Evolutionary conservation across 2,888 invertebrate genomes (phyloP), one percentile per base, ranked within the genome.

Genomic region (Protodeltote pygarga): DNA sequence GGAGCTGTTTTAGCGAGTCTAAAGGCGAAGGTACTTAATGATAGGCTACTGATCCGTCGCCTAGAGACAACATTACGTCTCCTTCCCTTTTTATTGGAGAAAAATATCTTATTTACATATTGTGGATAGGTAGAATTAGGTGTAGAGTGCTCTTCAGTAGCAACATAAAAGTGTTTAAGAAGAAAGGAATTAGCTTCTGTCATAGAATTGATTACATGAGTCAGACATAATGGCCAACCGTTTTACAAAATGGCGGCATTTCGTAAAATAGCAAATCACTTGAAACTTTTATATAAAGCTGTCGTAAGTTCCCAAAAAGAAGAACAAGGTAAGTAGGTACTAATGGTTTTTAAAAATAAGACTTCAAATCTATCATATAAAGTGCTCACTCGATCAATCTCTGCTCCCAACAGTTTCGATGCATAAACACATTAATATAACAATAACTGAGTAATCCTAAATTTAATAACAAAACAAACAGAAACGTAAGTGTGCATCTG

Each of bases 381-480:
- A 55, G 32, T 33, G 49, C 42, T 39, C 19, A 4, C 19, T 24
- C 14, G 27, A 54, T 53, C 28, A 37, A 50, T 59, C 28, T 48
- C 8, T 21, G 42, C 25, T 20, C 32, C 37, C 40, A 70, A 65
- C 70, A 71, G 64, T 65, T 62, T 46, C 55, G 44, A 52, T 51
- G 39, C 45, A 67, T 70, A 75, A 75, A 77, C 74, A 77, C 71
- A 74, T 75, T 76, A 71, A 59, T 61, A 65, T 57, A 73, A 73
- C 73, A 73, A 75, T 73, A 72, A 71, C 69, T 71, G 58, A 67
- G 71, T 66, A 70, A 71, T 68, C 63, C 73, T 73, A 75, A 76
- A 81, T 75, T 60, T 70, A 71, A 71, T 76, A 76, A 53, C 65
- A 72, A 77, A 79, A 79, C 73, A 81, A 83, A 81, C 74, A 70